Evolutionary conservation across 2,113 vertebrate species (phyloP).

Genomic region (Gallinago media): DNA sequence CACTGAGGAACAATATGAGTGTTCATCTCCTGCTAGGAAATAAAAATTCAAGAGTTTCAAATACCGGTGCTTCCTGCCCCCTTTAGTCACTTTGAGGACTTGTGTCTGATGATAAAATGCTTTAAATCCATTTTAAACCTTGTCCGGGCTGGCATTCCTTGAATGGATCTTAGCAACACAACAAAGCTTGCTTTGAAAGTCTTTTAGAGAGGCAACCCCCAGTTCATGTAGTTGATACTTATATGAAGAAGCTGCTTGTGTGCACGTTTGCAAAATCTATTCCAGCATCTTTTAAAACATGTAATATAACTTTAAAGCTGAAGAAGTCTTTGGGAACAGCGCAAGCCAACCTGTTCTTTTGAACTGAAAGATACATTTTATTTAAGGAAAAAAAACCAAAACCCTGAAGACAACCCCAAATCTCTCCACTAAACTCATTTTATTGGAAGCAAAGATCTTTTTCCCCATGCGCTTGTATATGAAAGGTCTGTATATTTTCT

Average conservation of each 20-base stretch:
- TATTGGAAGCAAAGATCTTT: background rate
- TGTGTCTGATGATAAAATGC: conserved; percentile 41
- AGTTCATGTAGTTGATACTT: background rate
- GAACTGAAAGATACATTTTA: background rate
- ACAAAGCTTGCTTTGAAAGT: conserved; percentile 55
- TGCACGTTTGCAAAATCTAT: background rate
- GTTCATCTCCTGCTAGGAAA: conserved; percentile 43
- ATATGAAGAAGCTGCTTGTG: background rate
- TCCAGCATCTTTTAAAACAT: background rate
- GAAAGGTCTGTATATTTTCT: background rate
- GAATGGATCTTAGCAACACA: conserved; percentile 55
- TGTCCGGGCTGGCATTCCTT: conserved; percentile 37
- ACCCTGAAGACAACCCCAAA: background rate
- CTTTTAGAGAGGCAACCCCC: background rate
- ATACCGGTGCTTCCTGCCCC: conserved; percentile 33
- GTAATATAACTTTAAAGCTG: background rate
- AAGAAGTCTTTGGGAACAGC: background rate
- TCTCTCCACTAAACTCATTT: background rate
- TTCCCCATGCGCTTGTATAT: background rate
- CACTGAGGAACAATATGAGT: background rate
- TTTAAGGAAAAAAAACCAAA: background rate
- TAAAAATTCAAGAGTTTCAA: conserved; percentile 48
- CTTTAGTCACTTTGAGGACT: conserved; percentile 36
- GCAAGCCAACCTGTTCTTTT: background rate
- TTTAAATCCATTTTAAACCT: conserved; percentile 61